Conservation (phyloP, 2,113 vertebrate genomes). For the Oreochromis niloticus region DNA sequence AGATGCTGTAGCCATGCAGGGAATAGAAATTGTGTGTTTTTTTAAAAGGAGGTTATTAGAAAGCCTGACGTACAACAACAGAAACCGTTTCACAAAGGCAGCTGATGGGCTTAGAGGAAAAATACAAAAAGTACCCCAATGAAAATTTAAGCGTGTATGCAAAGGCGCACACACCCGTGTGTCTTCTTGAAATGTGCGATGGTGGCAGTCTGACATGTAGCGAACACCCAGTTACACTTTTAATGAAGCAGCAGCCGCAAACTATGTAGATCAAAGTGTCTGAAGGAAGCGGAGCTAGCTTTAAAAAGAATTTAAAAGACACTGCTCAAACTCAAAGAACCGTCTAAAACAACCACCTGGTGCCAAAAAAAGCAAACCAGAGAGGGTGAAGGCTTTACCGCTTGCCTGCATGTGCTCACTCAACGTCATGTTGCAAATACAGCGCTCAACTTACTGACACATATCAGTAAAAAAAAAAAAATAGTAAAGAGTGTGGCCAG, state of each 20-base stretch:
- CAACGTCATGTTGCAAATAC: not conserved
- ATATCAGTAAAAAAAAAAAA: not conserved
- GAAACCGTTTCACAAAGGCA: constrained; percentile 4
- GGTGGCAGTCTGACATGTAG: not conserved
- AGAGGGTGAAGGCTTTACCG: not conserved
- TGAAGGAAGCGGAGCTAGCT: not conserved
- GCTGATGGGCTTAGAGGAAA: not conserved
- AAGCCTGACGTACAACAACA: not conserved
- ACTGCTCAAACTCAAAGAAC: not conserved
- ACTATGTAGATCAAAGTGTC: not conserved
- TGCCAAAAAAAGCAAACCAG: not conserved
- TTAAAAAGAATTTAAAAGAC: not conserved
- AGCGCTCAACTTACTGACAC: not conserved
- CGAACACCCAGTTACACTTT: not conserved
- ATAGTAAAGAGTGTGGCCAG: not conserved
- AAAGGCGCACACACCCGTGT: not conserved
- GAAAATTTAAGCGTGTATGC: constrained; percentile 5
- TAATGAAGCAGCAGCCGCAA: not conserved
- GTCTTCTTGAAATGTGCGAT: not conserved
- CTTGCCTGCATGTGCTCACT: not conserved
- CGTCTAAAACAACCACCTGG: not conserved
- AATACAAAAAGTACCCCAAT: not conserved
- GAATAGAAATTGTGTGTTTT: not conserved
- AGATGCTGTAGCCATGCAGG: constrained; percentile 30
- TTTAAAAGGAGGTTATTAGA: not conserved